Percentiles rank a stretch among this genome's conserved stretches.
These are phyloP conservation scores for Mungos mungo DNA, from an alignment of 2,113 vertebrate genomes.

Conservation along the genomic window DNA sequence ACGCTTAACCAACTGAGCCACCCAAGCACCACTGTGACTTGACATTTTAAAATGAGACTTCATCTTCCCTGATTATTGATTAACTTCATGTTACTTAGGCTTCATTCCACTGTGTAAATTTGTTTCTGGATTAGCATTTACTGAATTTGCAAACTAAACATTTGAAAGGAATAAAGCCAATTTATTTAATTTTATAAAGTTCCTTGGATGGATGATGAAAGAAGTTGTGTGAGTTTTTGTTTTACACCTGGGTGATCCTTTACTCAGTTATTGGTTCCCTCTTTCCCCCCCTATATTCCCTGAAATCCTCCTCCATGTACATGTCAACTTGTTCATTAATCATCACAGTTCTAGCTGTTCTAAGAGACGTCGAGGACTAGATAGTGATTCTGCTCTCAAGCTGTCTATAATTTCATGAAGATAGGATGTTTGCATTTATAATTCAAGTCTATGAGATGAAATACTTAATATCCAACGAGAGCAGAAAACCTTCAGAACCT, in stretches of 20 bases:
- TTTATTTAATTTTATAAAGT: not conserved
- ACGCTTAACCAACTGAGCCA: no score
- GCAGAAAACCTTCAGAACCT: not conserved
- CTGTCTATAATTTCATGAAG: not conserved
- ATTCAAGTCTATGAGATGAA: not conserved
- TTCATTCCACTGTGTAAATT: not conserved
- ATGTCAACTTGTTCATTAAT: not conserved
- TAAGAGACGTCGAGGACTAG: not conserved
- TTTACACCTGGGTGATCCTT: not conserved
- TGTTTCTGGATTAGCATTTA: not conserved
- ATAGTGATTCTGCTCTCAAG: not conserved
- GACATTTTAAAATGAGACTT: not conserved
- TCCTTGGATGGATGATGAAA: not conserved
- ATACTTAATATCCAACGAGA: not conserved
- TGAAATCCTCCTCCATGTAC: not conserved
- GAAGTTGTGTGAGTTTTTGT: not conserved
- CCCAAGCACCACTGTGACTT: not conserved
- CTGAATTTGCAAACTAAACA: not conserved
- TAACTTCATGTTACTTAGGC: not conserved
- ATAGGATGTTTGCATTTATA: not conserved
- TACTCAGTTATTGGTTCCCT: not conserved
- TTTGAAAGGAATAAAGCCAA: not conserved
- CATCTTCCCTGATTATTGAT: not conserved
- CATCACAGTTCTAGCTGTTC: not conserved
- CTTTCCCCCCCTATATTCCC: not conserved